phyloP scores from a whole-genome alignment of 2,113 vertebrate genomes.

The Zosterops lateralis region DNA sequence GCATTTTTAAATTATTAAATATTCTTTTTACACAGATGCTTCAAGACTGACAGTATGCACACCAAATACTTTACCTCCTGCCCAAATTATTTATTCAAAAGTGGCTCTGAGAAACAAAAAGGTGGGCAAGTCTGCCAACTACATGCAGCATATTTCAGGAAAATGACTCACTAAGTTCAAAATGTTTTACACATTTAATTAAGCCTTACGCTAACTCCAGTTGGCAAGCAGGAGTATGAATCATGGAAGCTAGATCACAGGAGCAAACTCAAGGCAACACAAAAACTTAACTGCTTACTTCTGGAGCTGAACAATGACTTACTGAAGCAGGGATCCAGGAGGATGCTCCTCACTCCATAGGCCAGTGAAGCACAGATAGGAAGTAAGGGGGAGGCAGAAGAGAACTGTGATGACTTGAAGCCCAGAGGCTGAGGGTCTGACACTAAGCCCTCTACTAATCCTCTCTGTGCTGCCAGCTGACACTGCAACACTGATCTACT shows the following conservation, averaged over 20 bases:
- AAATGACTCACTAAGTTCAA: slow-evolving; percentile 45
- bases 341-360: not conserved
- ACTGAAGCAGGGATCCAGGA: not conserved
- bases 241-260: slow-evolving; percentile 15
- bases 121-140: not conserved
- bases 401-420: not conserved
- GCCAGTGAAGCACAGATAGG: not conserved
- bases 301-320: not conserved
- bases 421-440: not conserved
- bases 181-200: slow-evolving; percentile 58
- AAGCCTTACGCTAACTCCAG: slow-evolving; percentile 19
- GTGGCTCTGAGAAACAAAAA: not conserved
- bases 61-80: not conserved
- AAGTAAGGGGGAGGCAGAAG: not conserved
- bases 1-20: not conserved
- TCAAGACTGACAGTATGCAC: not conserved
- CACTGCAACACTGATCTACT: not conserved
- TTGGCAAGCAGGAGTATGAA: slow-evolving; percentile 35
- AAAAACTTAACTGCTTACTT: not conserved
- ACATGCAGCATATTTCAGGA: slow-evolving; percentile 27
- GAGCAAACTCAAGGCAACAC: not conserved
- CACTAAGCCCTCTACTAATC: not conserved
- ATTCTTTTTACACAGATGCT: not conserved
- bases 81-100: not conserved
- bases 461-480: not conserved